Base-by-base conservation (phyloP, 2,113 vertebrate genomes). In the Myrmecophaga tridactyla region DNA sequence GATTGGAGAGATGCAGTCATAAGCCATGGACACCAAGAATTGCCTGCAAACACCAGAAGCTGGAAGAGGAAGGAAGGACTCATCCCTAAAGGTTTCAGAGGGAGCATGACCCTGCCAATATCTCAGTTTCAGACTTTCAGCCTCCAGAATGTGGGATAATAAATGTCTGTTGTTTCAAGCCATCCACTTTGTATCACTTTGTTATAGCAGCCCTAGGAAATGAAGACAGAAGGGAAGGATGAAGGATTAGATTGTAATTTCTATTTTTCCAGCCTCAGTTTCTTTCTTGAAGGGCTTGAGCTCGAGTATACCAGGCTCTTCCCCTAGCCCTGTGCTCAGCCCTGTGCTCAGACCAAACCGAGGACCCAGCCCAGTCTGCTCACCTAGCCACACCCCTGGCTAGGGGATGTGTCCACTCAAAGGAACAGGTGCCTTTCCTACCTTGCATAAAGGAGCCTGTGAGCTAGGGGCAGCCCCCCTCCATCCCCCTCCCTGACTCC, bases 381-480 rank as follows among this genome's bases (percentile, higher is more conserved):
- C 4, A 17, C 14, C 14, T 25, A 53, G n/a, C 27, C 3, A 4
- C 51, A 14, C 6, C 6, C 14, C 15, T 17, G 76, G 31, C 18
- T 18, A 0, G 4, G 80, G 53, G 53, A 7, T 11, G 27, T 3
- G 0, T 4, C 70, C n/a, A 7, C 3, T 56, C 13, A 43, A 23
- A 51, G 13, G 41, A 43, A 25, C 6, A 25, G 3, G 15, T 0
- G 1, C 29, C 6, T 69, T 43, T 51, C 65, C 14, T 20, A 4
- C 12, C 3, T 15, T 20, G n/a, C 14, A 15, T 11, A 25, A 53
- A 72, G 58, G 65, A 7, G 1, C 31, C 7, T 41, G 21, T 4
- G 70, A 63, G 31, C n/a, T 46, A 29, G 46, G 31, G 56, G 73
- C 12, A 0, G 0, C 20, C 29, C 27, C 4, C n/a, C 36, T 8